Conservation (phyloP, 2,797 vertebrate species). For the Gymnodraco acuticeps region DNA sequence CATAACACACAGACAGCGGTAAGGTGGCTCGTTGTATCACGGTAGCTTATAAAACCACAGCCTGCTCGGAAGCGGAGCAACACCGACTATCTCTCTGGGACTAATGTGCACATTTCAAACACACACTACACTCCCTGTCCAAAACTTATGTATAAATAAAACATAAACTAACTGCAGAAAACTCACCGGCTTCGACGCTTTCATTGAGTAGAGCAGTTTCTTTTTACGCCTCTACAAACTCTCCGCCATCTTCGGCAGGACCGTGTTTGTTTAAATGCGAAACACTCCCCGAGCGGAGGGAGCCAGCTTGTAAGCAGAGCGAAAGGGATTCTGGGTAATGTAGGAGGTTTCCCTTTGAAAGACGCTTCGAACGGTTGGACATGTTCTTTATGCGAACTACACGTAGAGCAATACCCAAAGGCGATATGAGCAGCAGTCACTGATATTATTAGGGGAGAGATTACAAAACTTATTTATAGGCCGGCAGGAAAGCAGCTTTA, state of each 20-base stretch:
- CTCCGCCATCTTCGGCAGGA: constrained; percentile 95
- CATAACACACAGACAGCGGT: constrained; percentile 55
- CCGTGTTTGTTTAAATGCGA: constrained; percentile 95
- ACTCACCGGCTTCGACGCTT: constrained; percentile 87
- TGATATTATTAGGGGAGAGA: constrained; percentile 77
- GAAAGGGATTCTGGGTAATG: constrained; percentile 83
- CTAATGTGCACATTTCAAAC: constrained; percentile 43
- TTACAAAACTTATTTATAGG: constrained; percentile 84
- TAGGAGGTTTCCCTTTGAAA: constrained; percentile 64
- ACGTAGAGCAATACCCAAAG: constrained; percentile 81
- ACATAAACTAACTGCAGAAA: constrained; percentile 11
- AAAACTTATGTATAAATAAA: constrained; percentile 27
- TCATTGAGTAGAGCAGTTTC: constrained; percentile 84
- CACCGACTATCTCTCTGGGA: constrained; percentile 57
- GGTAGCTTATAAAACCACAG: constrained; percentile 69
- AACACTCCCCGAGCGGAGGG: constrained; percentile 90
- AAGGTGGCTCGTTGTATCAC: constrained; percentile 70
- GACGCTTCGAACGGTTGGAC: background rate
- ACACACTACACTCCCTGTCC: background rate
- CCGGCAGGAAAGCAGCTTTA: constrained; percentile 45
- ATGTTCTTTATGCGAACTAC: constrained; percentile 76
- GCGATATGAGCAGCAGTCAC: constrained; percentile 73
- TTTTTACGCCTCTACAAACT: constrained; percentile 85
- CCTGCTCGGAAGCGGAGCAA: constrained; percentile 67
- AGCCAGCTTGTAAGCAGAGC: constrained; percentile 77